phyloP scores from a whole-genome alignment of 2,888 invertebrate species.

The Bellardia bayeri region DNA sequence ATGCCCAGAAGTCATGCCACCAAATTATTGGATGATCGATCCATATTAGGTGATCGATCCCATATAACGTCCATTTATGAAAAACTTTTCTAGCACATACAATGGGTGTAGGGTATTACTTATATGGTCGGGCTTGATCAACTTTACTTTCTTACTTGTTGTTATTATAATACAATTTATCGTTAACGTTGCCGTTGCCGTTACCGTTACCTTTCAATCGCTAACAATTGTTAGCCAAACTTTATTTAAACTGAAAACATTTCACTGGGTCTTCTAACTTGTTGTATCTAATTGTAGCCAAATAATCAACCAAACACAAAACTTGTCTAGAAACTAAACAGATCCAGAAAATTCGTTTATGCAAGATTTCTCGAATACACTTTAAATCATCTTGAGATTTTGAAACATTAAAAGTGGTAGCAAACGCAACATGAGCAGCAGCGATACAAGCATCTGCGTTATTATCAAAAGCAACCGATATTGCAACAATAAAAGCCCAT shows the following conservation, averaged over 20 bases:
- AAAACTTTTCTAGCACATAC: no score
- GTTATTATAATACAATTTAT: no score
- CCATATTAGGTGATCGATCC: no score
- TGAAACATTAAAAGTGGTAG: conserved; percentile 32
- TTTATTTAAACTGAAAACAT: background rate
- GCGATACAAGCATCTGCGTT: background rate
- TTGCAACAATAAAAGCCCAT: conserved; percentile 45
- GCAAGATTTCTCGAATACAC: conserved; percentile 51
- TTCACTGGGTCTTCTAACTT: conserved; percentile 3
- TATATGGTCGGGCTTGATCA: no score
- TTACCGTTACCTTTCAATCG: no score
- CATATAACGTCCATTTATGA: no score
- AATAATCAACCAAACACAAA: background rate
- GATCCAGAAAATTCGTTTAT: conserved; percentile 46
- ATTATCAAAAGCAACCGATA: conserved; percentile 25
- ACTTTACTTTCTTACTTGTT: no score
- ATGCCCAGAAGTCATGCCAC: no score
- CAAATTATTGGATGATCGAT: no score
- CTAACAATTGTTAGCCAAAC: no score
- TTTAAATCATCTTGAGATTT: conserved; percentile 56
- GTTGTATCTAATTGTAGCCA: background rate
- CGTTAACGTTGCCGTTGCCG: no score
- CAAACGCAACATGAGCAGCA: background rate
- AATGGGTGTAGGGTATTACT: no score
- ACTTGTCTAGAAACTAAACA: conserved; percentile 40